Conservation (phyloP, 2,797 vertebrate genomes). For the Crax fasciolata region DNA sequence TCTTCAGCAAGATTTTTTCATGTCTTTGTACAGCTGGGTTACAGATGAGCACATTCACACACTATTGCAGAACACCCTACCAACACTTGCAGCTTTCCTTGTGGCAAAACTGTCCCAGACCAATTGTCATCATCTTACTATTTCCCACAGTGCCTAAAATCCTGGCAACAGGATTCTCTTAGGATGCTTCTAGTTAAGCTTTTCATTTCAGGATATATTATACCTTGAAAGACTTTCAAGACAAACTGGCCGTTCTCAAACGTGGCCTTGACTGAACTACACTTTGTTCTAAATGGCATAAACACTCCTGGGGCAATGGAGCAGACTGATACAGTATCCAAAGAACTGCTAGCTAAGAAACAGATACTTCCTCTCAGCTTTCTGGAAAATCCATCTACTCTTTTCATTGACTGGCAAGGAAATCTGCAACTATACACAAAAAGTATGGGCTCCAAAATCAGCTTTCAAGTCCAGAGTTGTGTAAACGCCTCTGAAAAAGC, state of each 20-base stretch:
- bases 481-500: not conserved
- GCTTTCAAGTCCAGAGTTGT: not conserved
- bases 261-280: rapidly evolving
- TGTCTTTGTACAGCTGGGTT: not conserved
- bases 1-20: not conserved
- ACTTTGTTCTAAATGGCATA: not conserved
- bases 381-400: not conserved
- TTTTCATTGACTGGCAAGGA: not conserved
- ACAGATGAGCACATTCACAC: not conserved
- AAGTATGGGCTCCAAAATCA: not conserved
- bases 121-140: not conserved
- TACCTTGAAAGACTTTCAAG: not conserved
- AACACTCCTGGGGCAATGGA: not conserved
- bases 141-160: not conserved
- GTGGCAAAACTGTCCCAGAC: rapidly evolving
- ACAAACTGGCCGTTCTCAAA: not conserved
- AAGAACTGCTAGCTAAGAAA: not conserved
- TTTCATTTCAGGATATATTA: not conserved
- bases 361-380: not conserved
- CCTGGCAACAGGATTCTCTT: not conserved
- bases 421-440: not conserved
- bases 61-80: not conserved
- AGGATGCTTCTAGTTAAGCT: not conserved
- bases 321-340: not conserved
- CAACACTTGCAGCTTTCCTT: not conserved